A percentile compares a stretch with the other conserved stretches of the same genome.
phyloP scores from a whole-genome alignment of 2,113 vertebrate genomes.

The Alosa alosa region DNA sequence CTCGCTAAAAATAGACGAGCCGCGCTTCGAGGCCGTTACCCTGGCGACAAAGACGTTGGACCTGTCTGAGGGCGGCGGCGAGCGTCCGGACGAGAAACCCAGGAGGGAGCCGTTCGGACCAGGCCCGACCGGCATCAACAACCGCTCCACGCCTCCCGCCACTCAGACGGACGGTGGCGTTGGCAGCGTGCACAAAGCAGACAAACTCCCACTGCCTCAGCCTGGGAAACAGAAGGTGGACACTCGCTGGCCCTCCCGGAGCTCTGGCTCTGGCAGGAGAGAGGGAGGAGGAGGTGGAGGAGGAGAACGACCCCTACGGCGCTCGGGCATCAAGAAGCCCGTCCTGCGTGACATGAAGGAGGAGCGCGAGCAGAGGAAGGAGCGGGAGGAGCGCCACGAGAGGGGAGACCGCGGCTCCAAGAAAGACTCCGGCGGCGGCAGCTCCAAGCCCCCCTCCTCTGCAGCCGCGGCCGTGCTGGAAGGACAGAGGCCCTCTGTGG shows the following conservation, averaged over 20 bases:
- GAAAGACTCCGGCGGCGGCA: conserved; percentile 71
- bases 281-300: conserved; percentile 63
- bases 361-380: conserved; percentile 89
- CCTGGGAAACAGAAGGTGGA: conserved; percentile 87
- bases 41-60: conserved; percentile 72
- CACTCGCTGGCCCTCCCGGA: conserved; percentile 86
- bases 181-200: conserved; percentile 74
- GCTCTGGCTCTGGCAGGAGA: conserved; percentile 79
- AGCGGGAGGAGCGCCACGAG: conserved; percentile 84
- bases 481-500: conserved; percentile 55
- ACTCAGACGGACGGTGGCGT: conserved; percentile 52
- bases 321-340: conserved; percentile 97
- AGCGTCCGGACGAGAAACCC: conserved; percentile 79
- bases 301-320: conserved; percentile 83
- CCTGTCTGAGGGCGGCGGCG: conserved; percentile 72
- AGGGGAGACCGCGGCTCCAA: conserved; percentile 72
- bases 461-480: conserved; percentile 70
- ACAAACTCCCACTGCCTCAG: conserved; percentile 75
- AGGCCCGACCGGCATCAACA: conserved; percentile 51
- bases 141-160: conserved; percentile 70
- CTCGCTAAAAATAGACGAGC: conserved; percentile 84
- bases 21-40: conserved; percentile 72
- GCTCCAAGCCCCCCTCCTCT: conserved; percentile 54
- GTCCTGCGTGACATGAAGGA: conserved; percentile 97
- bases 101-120: conserved; percentile 82